phyloP scores from a whole-genome alignment of 2,113 vertebrate species.

The Prochilodus magdalenae region DNA sequence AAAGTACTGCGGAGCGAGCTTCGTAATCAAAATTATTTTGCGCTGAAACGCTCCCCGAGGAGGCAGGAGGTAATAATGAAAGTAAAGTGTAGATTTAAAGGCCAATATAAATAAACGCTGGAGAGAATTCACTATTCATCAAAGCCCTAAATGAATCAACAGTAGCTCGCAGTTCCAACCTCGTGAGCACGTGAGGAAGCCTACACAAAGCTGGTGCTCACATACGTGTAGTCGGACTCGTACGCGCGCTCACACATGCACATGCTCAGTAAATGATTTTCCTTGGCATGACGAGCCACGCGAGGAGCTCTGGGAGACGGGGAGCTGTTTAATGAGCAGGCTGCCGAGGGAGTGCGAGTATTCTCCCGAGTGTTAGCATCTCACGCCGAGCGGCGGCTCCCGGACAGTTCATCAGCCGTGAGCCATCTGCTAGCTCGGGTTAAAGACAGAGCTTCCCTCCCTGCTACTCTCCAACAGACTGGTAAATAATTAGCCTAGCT shows the following conservation, averaged over 20 bases:
- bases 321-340: conserved; percentile 53
- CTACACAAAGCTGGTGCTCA: background rate
- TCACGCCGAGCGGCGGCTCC: conserved; percentile 30
- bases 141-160: conserved; percentile 31
- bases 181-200: background rate
- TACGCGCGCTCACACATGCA: background rate
- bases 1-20: conserved; percentile 28
- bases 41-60: conserved; percentile 40
- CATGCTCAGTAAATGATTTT: conserved; percentile 28
- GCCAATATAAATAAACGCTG: conserved; percentile 43
- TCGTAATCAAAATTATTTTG: conserved; percentile 52
- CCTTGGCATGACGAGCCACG: conserved; percentile 14
- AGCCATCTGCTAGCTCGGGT: conserved; percentile 52
- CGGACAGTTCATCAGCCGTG: conserved; percentile 45
- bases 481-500: conserved; percentile 51
- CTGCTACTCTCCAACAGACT: conserved; percentile 38
- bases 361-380: conserved; percentile 45
- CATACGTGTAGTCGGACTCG: background rate
- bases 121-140: conserved; percentile 43
- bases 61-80: conserved; percentile 44
- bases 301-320: conserved; percentile 23
- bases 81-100: conserved; percentile 42
- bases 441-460: conserved; percentile 49
- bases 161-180: background rate
- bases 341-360: conserved; percentile 35